phyloP scores from a whole-genome alignment of 1,140 invertebrate species.

The Scaptodrosophila lebanonensis region DNA sequence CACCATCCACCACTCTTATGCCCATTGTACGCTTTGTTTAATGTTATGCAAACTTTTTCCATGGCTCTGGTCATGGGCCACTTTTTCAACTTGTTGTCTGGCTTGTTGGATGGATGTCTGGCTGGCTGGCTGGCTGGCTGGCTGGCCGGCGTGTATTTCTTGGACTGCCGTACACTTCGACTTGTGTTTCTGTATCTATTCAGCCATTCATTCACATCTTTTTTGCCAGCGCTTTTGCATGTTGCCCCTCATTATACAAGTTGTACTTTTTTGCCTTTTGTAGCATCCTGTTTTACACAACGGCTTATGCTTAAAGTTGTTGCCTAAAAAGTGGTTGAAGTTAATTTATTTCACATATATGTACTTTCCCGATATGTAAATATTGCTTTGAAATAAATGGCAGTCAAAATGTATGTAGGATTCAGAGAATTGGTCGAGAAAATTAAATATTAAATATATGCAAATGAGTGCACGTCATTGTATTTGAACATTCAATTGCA shows the following conservation, averaged over 20 bases:
- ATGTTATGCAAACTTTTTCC: slow-evolving; percentile 74
- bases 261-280: too few species aligned
- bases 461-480: too few species aligned
- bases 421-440: too few species aligned
- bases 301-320: too few species aligned
- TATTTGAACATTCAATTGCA: too few species aligned
- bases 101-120: slow-evolving; percentile 6
- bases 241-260: not conserved
- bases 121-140: slow-evolving; percentile 13
- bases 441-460: too few species aligned
- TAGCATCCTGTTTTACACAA: too few species aligned
- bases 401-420: too few species aligned
- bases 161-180: slow-evolving; percentile 33
- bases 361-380: too few species aligned
- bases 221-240: slow-evolving; percentile 25
- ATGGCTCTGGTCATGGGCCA: slow-evolving; percentile 7
- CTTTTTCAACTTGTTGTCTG: slow-evolving; percentile 24
- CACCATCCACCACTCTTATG: slow-evolving; percentile 5
- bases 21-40: slow-evolving; percentile 72
- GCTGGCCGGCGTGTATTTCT: slow-evolving; percentile 28
- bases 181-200: slow-evolving; percentile 62
- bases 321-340: too few species aligned
- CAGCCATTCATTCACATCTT: slow-evolving; percentile 55
- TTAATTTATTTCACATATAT: too few species aligned
- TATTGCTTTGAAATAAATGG: too few species aligned